phyloP scores from a whole-genome alignment of 2,113 vertebrate species.

The Bubo bubo region DNA sequence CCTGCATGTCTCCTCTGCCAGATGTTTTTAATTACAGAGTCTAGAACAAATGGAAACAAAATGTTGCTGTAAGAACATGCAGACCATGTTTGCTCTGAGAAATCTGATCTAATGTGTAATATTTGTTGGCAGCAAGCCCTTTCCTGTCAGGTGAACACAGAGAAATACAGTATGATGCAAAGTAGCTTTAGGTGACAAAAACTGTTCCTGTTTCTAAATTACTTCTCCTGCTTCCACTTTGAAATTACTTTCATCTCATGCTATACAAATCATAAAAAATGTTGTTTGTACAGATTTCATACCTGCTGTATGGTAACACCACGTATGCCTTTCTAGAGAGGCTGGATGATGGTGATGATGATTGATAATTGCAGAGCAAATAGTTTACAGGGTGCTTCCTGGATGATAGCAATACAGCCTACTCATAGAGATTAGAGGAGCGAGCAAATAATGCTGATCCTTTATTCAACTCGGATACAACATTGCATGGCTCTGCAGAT shows the following conservation, averaged over 20 bases:
- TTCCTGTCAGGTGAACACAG: not conserved
- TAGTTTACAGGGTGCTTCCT: not conserved
- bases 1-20: not conserved
- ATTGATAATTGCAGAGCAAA: not conserved
- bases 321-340: not conserved
- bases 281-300: not conserved
- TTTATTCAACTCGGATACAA: not conserved
- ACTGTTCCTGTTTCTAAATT: not conserved
- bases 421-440: not conserved
- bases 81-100: not conserved
- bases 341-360: not conserved
- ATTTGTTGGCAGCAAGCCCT: not conserved
- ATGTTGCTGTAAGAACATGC: not conserved
- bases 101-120: not conserved
- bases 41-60: not conserved
- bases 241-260: not conserved
- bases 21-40: constrained; percentile 9
- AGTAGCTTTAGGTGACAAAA: not conserved
- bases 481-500: not conserved
- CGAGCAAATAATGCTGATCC: not conserved
- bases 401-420: not conserved
- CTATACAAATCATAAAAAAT: not conserved
- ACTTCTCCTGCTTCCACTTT: not conserved
- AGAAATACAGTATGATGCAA: not conserved
- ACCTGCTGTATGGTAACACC: not conserved